Base-by-base conservation (phyloP, 2,113 vertebrate species). In the Paralichthys olivaceus region DNA sequence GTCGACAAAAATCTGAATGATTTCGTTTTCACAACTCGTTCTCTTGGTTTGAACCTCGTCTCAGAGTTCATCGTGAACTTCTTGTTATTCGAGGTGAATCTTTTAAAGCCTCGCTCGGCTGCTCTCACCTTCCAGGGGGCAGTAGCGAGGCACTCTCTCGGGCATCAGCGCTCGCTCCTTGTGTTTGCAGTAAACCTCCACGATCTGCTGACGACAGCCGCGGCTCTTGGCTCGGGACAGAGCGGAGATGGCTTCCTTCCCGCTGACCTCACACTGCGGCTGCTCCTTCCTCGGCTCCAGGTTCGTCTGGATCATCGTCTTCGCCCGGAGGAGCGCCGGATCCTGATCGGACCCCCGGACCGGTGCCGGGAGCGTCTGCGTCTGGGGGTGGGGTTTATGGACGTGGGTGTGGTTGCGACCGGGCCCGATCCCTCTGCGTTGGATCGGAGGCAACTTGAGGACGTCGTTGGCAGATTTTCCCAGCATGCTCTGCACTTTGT, bases 221-320 rank as follows among this genome's bases (percentile, higher is more conserved):
- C 94, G 90, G 43, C 94, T 96, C 81, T 95, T 95, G 6, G 97
- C 86, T 0, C 97, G 92, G 64, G 96, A 95, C 74, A 98, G 92
- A 22, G 97, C 96, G 0, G 97, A 98, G 58, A 98, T 93, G 0
- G 95, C 97, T 73, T 98, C 97, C 70, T 98, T 98, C 79, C 96
- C 96, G 0, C 94, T 95, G 76, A 98, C 94, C 88, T 97, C 97
- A 0, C 97, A 98, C 84, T 89, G 94, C 0, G 90, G 93, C 1
- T 82, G 81, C 1, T 94, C 94, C 28, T 95, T 95, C 0, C 89
- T 90, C 0, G 78, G 86, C 74, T 91, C 63, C 28, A 5, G 12
- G 15, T 63, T 25, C 1, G 60, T 49, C 19, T 92, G 63, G n/a
- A n/a, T n/a, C 91, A 92, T 77, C 84, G 91, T 77, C 84, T 22